Conservation (phyloP, 2,888 invertebrate species). For the Drosophila lacicola region DNA sequence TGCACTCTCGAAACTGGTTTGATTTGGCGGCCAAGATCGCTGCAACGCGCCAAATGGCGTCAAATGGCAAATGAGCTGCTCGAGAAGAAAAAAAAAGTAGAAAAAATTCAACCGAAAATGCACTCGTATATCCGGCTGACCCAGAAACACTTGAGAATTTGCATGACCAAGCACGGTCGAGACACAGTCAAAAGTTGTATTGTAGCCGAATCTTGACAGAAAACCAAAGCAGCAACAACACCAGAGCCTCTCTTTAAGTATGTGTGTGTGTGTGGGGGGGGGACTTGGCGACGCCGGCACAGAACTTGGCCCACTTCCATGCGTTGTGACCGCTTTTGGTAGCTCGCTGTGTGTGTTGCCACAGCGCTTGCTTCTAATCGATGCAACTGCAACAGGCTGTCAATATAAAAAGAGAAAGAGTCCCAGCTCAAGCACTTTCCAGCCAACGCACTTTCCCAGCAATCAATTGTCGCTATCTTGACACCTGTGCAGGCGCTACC, state of each 20-base stretch:
- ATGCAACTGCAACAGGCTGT: slow-evolving; percentile 51
- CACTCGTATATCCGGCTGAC: slow-evolving; percentile 64
- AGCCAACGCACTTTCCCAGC: slow-evolving; percentile 42
- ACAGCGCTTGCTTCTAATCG: slow-evolving; percentile 42
- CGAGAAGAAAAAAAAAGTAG: slow-evolving; percentile 14
- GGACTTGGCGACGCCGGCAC: slow-evolving; percentile 36
- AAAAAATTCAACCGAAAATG: slow-evolving; percentile 32
- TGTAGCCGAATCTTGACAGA: slow-evolving; percentile 41
- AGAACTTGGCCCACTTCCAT: slow-evolving; percentile 73
- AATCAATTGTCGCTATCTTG: slow-evolving; percentile 29
- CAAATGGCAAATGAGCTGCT: slow-evolving; percentile 38
- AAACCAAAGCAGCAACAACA: slow-evolving; percentile 2
- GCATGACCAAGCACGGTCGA: slow-evolving; percentile 46
- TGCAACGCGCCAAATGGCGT: slow-evolving; percentile 18
- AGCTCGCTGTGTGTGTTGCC: slow-evolving; percentile 20
- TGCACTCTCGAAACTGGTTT: slow-evolving; percentile 58
- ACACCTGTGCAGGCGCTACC: slow-evolving; percentile 39
- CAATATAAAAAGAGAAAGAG: slow-evolving; percentile 36
- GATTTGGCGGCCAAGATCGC: slow-evolving; percentile 49
- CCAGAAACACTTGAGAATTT: slow-evolving; percentile 66
- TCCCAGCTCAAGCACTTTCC: slow-evolving; percentile 33
- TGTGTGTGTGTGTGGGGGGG: slow-evolving; percentile 26
- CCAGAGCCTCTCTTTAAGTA: background rate
- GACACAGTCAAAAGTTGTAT: slow-evolving; percentile 25
- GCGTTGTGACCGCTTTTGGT: slow-evolving; percentile 67